Base-by-base conservation (phyloP, 2,888 invertebrate genomes). In the Gisinianus flammeolus region DNA sequence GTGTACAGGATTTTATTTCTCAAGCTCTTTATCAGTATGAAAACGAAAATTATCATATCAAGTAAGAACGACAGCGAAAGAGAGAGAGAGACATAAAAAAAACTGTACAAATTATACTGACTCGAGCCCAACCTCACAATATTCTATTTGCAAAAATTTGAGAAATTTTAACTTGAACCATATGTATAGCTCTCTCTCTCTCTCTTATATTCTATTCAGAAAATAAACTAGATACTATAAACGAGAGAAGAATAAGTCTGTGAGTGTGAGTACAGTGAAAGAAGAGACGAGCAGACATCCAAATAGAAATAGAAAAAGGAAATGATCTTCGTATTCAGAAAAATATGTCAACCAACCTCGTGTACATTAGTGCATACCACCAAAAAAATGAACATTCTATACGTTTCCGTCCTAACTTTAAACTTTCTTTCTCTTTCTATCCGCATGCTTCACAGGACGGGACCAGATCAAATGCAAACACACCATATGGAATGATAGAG, bases 141-240 rank as follows among this genome's bases (percentile, higher is more conserved):
- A 66, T 30, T 31, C 30, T 66, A 16, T 66, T 19, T 30, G 26
- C 30, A 66, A 30, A 66, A 66, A 66, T 66, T 31, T 31, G 30
- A 44, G 35, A 69, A 24, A 69, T 69, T 69, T 69, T 69, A 69
- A 67, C 30, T 22, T 69, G 35, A 69, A 69, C 69, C 69, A 69
- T n/a, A 69, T 64, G n/a, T n/a, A n/a, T n/a, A n/a, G n/a, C n/a
- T n/a, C n/a, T n/a, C n/a, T n/a, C n/a, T n/a, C n/a, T n/a, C n/a
- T n/a, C n/a, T n/a, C n/a, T n/a, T n/a, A n/a, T n/a, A n/a, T n/a
- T n/a, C n/a, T n/a, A n/a, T n/a, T n/a, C n/a, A n/a, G n/a, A n/a
- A n/a, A n/a, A n/a, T n/a, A n/a, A n/a, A n/a, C n/a, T n/a, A n/a
- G n/a, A n/a, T n/a, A n/a, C n/a, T n/a, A n/a, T n/a, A n/a, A n/a